Percentiles rank a stretch among this genome's conserved stretches.
Evolutionary conservation across 2,888 invertebrate species (phyloP).

Genomic region (Caenorhabditis sp.): DNA sequence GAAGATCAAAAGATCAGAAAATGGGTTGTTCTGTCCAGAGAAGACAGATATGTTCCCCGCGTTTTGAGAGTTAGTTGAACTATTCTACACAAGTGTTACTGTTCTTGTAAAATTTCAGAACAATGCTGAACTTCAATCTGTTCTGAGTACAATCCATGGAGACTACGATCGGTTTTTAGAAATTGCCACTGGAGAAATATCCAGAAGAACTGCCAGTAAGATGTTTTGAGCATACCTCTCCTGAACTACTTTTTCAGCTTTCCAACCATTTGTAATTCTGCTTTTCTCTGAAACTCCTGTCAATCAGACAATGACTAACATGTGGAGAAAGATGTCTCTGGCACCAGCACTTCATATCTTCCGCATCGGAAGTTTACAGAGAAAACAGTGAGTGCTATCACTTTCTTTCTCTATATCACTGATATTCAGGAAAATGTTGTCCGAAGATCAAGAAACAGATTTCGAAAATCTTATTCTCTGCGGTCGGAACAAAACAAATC

Average conservation of each 20-base stretch:
- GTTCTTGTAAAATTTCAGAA: constrained; percentile 41
- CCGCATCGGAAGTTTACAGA: constrained; percentile 63
- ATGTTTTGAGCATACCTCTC: neutral
- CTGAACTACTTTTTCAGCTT: constrained; percentile 29
- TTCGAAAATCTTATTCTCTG: constrained; percentile 63
- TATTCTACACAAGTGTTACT: neutral
- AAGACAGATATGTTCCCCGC: constrained; percentile 62
- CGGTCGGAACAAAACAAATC: constrained; percentile 36
- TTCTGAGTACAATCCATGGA: constrained; percentile 57
- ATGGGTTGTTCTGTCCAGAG: constrained; percentile 58
- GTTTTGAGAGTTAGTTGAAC: constrained; percentile 40
- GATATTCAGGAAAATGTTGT: constrained; percentile 29
- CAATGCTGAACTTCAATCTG: constrained; percentile 59
- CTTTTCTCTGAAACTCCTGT: constrained; percentile 65
- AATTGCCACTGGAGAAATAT: constrained; percentile 58
- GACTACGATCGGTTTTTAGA: constrained; percentile 64
- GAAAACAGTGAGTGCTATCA: constrained; percentile 13
- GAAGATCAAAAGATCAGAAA: constrained; percentile 54
- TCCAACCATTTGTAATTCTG: constrained; percentile 65
- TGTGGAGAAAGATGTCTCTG: constrained; percentile 63
- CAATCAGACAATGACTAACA: constrained; percentile 46
- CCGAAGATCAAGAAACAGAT: constrained; percentile 47
- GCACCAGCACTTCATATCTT: constrained; percentile 65
- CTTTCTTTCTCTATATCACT: neutral
- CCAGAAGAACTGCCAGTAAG: constrained; percentile 56